Evolutionary conservation across 2,797 vertebrate species (phyloP).

Genomic region (Caiman crocodilus): DNA sequence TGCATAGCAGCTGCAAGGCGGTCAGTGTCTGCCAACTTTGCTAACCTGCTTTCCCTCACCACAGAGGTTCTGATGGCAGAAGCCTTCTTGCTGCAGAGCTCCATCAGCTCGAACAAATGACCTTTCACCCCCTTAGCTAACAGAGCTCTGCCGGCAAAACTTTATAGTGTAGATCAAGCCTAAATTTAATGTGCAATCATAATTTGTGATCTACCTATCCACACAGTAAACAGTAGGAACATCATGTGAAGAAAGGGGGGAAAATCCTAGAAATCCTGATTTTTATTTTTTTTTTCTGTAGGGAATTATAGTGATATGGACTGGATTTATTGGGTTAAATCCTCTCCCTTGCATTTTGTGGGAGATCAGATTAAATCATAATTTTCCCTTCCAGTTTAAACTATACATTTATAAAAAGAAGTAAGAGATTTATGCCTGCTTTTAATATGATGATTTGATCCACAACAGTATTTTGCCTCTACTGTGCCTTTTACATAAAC

Average conservation of each 20-base stretch:
- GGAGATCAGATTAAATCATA: not conserved
- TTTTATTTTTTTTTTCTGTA: no score
- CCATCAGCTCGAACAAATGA: no score
- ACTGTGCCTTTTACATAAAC: not conserved
- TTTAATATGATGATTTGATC: not conserved
- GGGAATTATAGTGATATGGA: not conserved
- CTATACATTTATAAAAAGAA: not conserved
- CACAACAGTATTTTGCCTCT: not conserved
- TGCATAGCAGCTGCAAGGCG: no score
- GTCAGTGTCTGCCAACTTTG: no score
- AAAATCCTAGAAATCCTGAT: not conserved
- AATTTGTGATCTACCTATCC: not conserved
- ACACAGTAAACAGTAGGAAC: not conserved
- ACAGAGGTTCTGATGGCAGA: no score
- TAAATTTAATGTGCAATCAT: not conserved
- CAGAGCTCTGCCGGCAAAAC: no score
- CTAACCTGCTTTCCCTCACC: no score
- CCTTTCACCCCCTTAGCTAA: no score
- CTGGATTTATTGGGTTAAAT: not conserved
- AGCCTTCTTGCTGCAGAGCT: no score
- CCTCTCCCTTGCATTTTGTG: not conserved
- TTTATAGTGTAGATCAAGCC: no score
- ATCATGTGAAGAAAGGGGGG: not conserved
- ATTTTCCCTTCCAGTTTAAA: not conserved
- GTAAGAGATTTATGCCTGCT: not conserved